A percentile compares a stretch with the other conserved stretches of the same genome.
These are phyloP conservation scores for Umimayanthus chanpuru DNA, from an alignment of 92 coral and sea anemone species.

Conservation along the genomic window DNA sequence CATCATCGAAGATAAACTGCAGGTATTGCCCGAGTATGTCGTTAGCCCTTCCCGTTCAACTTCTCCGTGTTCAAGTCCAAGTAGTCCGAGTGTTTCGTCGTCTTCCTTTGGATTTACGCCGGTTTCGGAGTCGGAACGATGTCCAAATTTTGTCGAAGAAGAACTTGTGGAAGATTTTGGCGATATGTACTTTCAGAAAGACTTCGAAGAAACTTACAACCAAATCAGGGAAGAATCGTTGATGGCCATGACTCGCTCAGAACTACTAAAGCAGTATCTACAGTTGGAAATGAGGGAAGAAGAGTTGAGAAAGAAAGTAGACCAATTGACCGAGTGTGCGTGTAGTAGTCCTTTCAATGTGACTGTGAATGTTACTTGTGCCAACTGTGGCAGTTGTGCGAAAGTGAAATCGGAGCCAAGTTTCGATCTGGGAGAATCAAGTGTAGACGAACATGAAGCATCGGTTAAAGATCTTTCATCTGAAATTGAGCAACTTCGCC, in stretches of 20 bases:
- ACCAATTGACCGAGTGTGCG: conserved; percentile 20
- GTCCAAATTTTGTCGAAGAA: conserved; percentile 49
- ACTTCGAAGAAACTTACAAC: conserved; percentile 88
- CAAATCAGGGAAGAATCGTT: conserved; percentile 81
- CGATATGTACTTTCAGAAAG: conserved; percentile 73
- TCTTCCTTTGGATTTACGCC: conserved; percentile 70
- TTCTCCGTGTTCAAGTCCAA: conserved; percentile 59
- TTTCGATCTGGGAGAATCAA: neutral
- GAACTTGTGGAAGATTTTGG: conserved; percentile 73
- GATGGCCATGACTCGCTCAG: conserved; percentile 71
- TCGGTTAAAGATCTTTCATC: conserved; percentile 36
- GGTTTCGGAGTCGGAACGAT: conserved; percentile 58
- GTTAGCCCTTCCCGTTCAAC: conserved; percentile 54
- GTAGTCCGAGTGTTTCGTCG: conserved; percentile 66
- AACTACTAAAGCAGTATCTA: conserved; percentile 69
- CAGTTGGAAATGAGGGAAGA: conserved; percentile 79
- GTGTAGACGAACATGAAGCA: conserved; percentile 12
- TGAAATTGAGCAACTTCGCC: conserved; percentile 76
- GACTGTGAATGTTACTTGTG: conserved; percentile 38
- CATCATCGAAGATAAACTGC: conserved; percentile 87
- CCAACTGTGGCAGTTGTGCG: conserved; percentile 42
- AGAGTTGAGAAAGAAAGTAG: conserved; percentile 49
- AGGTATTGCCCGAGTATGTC: conserved; percentile 62
- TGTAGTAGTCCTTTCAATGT: conserved; percentile 36
- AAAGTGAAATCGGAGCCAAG: conserved; percentile 39